These are phyloP conservation scores for Zaprionus capensis DNA, from an alignment of 1,140 invertebrate genomes.

Conservation along the genomic window DNA sequence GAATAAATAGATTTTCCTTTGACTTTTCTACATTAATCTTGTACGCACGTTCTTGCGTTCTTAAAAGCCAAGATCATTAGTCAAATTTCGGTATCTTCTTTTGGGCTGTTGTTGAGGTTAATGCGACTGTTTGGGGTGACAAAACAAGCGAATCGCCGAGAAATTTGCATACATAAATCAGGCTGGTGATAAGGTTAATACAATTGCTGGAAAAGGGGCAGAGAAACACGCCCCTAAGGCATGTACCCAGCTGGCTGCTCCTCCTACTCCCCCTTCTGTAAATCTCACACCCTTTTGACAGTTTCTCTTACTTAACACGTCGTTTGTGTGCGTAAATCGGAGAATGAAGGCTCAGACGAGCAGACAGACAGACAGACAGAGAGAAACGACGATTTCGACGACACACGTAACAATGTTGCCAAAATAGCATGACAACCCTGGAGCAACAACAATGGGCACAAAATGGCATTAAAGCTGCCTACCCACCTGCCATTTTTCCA, in stretches of 20 bases:
- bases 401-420: slow-evolving; percentile 75
- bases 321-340: slow-evolving; percentile 55
- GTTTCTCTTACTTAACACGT: slow-evolving; percentile 67
- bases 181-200: slow-evolving; percentile 70
- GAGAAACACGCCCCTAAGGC: not conserved
- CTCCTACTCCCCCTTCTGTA: not conserved
- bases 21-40: not conserved
- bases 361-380: slow-evolving; percentile 48
- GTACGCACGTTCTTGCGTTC: not conserved
- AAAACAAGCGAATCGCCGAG: slow-evolving; percentile 27
- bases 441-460: slow-evolving; percentile 35
- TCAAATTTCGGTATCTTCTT: slow-evolving; percentile 16
- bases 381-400: slow-evolving; percentile 54
- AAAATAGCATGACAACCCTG: slow-evolving; percentile 72
- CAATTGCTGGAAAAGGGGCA: slow-evolving; percentile 43
- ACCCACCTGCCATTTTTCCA: slow-evolving; percentile 55
- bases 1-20: not conserved
- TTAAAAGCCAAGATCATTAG: slow-evolving; percentile 25
- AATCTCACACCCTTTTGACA: slow-evolving; percentile 12
- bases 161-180: slow-evolving; percentile 74
- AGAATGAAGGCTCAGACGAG: slow-evolving; percentile 43
- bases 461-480: slow-evolving; percentile 60
- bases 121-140: slow-evolving; percentile 24
- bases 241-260: not conserved
- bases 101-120: slow-evolving; percentile 28